These are phyloP conservation scores for Phoenicopterus ruber DNA, from an alignment of 2,113 vertebrate species.

Conservation along the genomic window DNA sequence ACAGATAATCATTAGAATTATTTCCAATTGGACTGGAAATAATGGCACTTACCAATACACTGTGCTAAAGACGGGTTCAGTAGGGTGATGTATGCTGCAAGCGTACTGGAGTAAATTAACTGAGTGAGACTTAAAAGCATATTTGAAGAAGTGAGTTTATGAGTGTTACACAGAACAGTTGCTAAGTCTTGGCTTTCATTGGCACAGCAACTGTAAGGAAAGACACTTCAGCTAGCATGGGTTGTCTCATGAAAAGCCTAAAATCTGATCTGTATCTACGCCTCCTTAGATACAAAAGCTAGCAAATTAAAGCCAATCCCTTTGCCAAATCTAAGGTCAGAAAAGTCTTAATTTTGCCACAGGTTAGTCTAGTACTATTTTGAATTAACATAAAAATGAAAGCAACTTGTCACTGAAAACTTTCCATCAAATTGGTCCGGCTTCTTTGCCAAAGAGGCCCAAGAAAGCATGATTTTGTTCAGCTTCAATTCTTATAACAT, in stretches of 20 bases:
- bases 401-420: background rate
- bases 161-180: background rate
- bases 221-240: background rate
- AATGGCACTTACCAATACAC: background rate
- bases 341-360: background rate
- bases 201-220: background rate
- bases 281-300: background rate
- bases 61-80: background rate
- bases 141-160: background rate
- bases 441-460: background rate
- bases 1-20: background rate
- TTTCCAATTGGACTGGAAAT: background rate
- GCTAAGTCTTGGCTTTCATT: background rate
- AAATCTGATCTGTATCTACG: background rate
- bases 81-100: background rate
- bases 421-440: background rate
- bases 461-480: background rate
- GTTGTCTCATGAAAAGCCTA: background rate
- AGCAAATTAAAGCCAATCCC: background rate
- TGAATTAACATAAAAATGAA: background rate
- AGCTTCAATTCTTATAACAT: background rate
- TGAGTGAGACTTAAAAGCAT: background rate
- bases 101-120: background rate
- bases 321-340: background rate
- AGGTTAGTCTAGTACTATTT: background rate